phyloP scores from a whole-genome alignment of 2,797 vertebrate genomes.

The Todus mexicanus region DNA sequence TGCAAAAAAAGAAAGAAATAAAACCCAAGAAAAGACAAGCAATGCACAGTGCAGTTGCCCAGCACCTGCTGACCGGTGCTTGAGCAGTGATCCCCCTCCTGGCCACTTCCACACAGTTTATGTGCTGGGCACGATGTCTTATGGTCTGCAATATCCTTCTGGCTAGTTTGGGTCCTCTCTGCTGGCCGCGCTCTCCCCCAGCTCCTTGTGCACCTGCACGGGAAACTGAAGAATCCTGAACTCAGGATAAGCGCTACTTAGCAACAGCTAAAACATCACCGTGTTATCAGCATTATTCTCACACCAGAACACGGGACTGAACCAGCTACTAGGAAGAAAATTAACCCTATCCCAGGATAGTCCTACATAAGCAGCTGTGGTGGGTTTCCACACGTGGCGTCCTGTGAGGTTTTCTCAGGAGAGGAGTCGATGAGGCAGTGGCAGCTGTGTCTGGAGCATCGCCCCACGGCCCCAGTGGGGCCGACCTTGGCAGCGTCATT shows the following conservation, averaged over 20 bases:
- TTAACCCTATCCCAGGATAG: neutral
- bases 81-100: neutral
- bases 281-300: neutral
- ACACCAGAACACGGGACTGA: neutral
- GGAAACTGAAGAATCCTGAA: neutral
- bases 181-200: neutral
- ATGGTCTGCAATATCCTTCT: neutral
- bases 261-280: neutral
- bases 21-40: neutral
- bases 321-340: neutral
- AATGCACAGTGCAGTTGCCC: neutral
- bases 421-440: too few relatives aligned
- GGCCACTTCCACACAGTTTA: neutral
- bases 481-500: neutral
- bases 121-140: neutral
- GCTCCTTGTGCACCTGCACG: neutral
- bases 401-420: neutral
- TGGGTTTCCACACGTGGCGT: neutral
- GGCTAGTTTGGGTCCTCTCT: neutral
- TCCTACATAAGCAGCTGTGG: neutral
- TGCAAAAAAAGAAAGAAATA: neutral
- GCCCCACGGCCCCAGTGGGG: rapidly evolving
- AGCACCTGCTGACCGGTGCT: neutral
- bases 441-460: neutral
- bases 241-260: neutral